Evolutionary conservation across 1,140 invertebrate species (phyloP).

Genomic region (Proales similis): DNA sequence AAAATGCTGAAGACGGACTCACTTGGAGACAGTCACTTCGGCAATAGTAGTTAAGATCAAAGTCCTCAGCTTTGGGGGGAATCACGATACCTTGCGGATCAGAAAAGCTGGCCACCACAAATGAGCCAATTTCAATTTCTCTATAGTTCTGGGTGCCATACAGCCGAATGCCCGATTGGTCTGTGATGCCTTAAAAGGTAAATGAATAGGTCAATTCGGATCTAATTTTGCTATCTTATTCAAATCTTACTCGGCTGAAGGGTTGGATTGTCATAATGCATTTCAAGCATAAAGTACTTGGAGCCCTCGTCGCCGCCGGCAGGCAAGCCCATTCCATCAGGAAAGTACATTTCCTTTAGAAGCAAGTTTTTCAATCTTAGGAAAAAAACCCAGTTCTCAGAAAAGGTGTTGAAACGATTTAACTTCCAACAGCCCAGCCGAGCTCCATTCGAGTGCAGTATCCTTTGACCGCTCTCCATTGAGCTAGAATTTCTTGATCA

Average conservation of each 20-base stretch:
- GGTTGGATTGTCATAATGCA: conserved; percentile 29
- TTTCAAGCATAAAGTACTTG: conserved; percentile 29
- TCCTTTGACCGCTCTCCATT: neutral
- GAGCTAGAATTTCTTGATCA: neutral
- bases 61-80: conserved; percentile 18
- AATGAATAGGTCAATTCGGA: no score
- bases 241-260: no score
- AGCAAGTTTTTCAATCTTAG: no score
- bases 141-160: conserved; percentile 25
- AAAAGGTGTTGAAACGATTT: no score
- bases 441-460: no score
- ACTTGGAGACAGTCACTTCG: conserved; percentile 6
- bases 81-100: neutral
- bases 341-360: no score
- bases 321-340: conserved; percentile 18
- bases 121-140: conserved; percentile 22
- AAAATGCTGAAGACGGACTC: no score
- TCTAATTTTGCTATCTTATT: no score
- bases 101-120: neutral
- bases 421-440: neutral
- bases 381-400: no score
- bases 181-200: neutral
- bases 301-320: conserved; percentile 6
- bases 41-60: conserved; percentile 15
- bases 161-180: conserved; percentile 11